These are phyloP conservation scores for Thecocarcelia acutangulata DNA, from an alignment of 2,888 invertebrate species.

Conservation along the genomic window DNA sequence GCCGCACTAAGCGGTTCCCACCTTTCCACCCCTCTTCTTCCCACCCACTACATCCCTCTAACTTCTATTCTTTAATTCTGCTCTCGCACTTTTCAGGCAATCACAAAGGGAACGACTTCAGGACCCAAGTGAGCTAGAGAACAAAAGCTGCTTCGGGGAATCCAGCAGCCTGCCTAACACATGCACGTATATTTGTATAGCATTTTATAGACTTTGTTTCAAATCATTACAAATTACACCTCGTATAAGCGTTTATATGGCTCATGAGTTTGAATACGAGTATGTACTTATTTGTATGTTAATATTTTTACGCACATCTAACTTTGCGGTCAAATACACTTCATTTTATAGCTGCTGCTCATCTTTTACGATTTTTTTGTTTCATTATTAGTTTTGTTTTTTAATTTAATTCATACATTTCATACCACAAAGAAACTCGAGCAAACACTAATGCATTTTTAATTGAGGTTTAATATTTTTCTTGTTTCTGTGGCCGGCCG, in stretches of 20 bases:
- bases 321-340: conserved; percentile 25
- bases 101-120: too few relatives aligned
- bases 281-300: too few relatives aligned
- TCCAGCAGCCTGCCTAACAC: too few relatives aligned
- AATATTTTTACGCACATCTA: conserved; percentile 35
- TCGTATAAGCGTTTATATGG: not conserved
- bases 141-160: too few relatives aligned
- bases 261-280: not conserved
- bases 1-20: too few relatives aligned
- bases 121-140: too few relatives aligned
- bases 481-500: conserved; percentile 32
- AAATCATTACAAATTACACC: conserved; percentile 3
- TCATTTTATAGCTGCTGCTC: conserved; percentile 45
- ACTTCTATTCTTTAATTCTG: too few relatives aligned
- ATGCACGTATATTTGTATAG: too few relatives aligned
- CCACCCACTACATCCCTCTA: too few relatives aligned
- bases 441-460: conserved; percentile 79
- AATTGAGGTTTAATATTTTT: conserved; percentile 75
- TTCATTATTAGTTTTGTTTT: conserved; percentile 8
- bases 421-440: conserved; percentile 56
- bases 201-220: too few relatives aligned
- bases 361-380: conserved; percentile 8
- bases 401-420: conserved; percentile 24
- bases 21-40: too few relatives aligned
- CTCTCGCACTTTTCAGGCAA: too few relatives aligned